Conservation (phyloP, 2,113 vertebrate species). For the Collichthys lucidus region DNA sequence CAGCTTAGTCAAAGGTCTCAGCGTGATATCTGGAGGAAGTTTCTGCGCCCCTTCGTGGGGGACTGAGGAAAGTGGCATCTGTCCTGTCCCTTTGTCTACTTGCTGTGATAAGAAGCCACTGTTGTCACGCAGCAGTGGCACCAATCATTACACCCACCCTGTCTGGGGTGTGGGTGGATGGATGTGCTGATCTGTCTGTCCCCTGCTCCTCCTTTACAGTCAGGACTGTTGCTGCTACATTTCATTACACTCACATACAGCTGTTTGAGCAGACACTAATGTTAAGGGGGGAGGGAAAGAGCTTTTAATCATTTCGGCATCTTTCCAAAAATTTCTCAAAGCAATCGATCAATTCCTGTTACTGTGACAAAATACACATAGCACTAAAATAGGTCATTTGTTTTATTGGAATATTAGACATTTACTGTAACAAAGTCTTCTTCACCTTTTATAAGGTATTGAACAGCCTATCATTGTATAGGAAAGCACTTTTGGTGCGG, state of each 20-base stretch:
- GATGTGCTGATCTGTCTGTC: constrained; percentile 49
- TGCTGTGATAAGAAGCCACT: constrained; percentile 43
- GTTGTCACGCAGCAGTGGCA: constrained; percentile 46
- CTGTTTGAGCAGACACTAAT: not conserved
- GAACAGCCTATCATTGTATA: not conserved
- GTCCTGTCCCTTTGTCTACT: constrained; percentile 17
- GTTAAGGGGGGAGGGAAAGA: not conserved
- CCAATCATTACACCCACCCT: constrained; percentile 52
- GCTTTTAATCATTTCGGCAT: constrained; percentile 8
- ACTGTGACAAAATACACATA: not conserved
- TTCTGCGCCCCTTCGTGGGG: not conserved
- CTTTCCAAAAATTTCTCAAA: not conserved
- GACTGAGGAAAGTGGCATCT: not conserved
- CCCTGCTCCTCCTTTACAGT: constrained; percentile 29
- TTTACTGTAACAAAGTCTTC: not conserved
- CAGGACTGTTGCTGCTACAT: constrained; percentile 18
- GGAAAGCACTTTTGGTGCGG: constrained; percentile 24
- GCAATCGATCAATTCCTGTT: not conserved
- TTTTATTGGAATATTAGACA: not conserved
- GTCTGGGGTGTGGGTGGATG: constrained; percentile 67
- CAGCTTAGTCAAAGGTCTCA: not conserved
- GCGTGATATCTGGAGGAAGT: constrained; percentile 11
- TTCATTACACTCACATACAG: constrained; percentile 22
- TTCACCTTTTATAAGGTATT: not conserved
- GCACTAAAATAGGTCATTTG: not conserved